Base-by-base conservation (phyloP, 2,888 invertebrate species). In the Caenorhabditis afra region DNA sequence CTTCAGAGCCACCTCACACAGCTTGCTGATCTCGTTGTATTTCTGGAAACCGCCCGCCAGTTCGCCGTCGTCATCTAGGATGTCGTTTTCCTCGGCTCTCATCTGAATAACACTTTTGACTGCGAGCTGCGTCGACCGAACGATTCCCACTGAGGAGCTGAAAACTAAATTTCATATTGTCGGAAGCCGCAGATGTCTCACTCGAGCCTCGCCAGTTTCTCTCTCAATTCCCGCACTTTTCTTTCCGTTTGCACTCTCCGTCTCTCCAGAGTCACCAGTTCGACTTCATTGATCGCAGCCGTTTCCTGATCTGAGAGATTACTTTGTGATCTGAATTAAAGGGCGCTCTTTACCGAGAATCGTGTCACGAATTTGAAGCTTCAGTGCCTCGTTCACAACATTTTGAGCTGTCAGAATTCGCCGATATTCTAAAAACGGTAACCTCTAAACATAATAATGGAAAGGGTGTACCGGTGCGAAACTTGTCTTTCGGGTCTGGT, bases 381-480 rank as follows among this genome's bases (percentile, higher is more conserved):
- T 29, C 8, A 64, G 18, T n/a, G 53, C 74, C 10, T 74, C 74
- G 41, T 50, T 59, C 11, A 74, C 23, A 4, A 74, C 53, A 12
- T 66, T 39, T 18, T 52, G 41, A 10, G 74, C 74, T 16, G 57
- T 53, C 7, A 66, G 52, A 52, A 74, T 74, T 16, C 53, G 44
- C n/a, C 74, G 58, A 50, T 74, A 74, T 22, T 74, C 74, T 73
- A 57, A 64, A 71, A 41, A 41, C 10, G n/a, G n/a, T n/a, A n/a
- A n/a, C n/a, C n/a, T n/a, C n/a, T 44, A 11, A 12, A 49, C 14
- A 23, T 55, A n/a, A n/a, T n/a, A n/a, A n/a, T n/a, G n/a, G n/a
- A n/a, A n/a, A n/a, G n/a, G n/a, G n/a, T n/a, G n/a, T 18, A 74
- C 74, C 74, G 35, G 76, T 76, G 37, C 76, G 62, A 50, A 76